Base-by-base conservation (phyloP, 2,888 invertebrate species). In the Sycophila texana region DNA sequence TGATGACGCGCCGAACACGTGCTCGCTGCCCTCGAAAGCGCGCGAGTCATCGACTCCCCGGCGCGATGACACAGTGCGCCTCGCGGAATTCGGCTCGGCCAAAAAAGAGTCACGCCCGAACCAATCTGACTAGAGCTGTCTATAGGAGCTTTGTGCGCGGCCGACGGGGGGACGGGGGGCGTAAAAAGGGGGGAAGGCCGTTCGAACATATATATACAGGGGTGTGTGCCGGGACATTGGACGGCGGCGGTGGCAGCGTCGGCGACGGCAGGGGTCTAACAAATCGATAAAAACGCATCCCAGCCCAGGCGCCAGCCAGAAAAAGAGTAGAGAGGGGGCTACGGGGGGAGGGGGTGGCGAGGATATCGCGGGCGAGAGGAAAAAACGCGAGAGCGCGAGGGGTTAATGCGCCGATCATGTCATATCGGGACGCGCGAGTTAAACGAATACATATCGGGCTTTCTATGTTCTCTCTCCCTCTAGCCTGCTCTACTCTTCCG, bases 271-370 rank as follows among this genome's bases (percentile, higher is more conserved):
- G 87, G 85, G 87, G 87, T 89, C 88, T 88, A 75, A 88, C 90
- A 88, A 90, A 90, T 90, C 90, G 90, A 90, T 90, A 90, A 90
- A 90, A 90, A 90, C 89, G 90, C 90, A 90, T 90, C 90, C 89
- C 90, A 89, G 89, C 87, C 87, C 88, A 86, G 88, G 86, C 87
- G 87, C 88, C 89, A 86, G 88, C 87, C 87, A 83, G 86, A 87
- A 87, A 87, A 87, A 86, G 83, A 84, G 73, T 74, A 79, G 74
- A 71, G 80, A 81, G 74, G 71, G 77, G 55, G 68, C 20, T 55
- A 20, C 49, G 5, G n/a, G 55, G 68, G 13, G n/a, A n/a, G 13
- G 22, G n/a, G 47, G 71, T 83, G 84, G 84, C 84, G 84, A 84
- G 86, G 85, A 83, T 85, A 81, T 75, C 74, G 76, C 84, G 79